A percentile compares a stretch with the other conserved stretches of the same genome.
Conservation (phyloP, 2,888 invertebrate genomes). For the Lithophane leautieri region DNA sequence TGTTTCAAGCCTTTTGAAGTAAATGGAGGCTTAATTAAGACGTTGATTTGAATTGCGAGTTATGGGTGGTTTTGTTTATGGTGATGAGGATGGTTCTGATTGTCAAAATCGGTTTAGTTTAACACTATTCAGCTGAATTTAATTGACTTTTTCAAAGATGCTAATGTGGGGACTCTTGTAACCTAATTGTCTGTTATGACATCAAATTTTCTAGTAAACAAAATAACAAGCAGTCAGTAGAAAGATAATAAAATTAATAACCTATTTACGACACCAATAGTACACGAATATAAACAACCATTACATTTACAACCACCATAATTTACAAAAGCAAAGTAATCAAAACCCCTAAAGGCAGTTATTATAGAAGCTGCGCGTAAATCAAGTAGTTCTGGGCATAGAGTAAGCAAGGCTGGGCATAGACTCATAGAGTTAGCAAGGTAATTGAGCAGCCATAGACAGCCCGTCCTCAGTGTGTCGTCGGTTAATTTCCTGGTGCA, state of each 20-base stretch:
- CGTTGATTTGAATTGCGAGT: slow-evolving; percentile 9
- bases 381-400: slow-evolving; percentile 60
- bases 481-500: slow-evolving; percentile 82
- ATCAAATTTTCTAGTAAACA: neutral
- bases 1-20: slow-evolving; percentile 56
- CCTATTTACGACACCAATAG: neutral
- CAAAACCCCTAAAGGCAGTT: slow-evolving; percentile 28
- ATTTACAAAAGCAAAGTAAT: slow-evolving; percentile 41
- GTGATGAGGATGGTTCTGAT: neutral
- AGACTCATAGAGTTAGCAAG: slow-evolving; percentile 63
- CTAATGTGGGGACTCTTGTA: no score
- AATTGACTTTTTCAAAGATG: no score
- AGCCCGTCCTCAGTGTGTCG: slow-evolving; percentile 69
- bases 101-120: neutral
- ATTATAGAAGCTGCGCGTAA: slow-evolving; percentile 40
- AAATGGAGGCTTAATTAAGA: slow-evolving; percentile 60
- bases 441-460: slow-evolving; percentile 73
- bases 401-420: slow-evolving; percentile 53
- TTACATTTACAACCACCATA: neutral
- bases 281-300: neutral
- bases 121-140: no score
- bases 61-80: neutral
- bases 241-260: neutral
- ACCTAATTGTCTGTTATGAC: no score
- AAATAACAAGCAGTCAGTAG: neutral